phyloP scores from a whole-genome alignment of 2,113 vertebrate species.

The Amphiprion ocellaris region DNA sequence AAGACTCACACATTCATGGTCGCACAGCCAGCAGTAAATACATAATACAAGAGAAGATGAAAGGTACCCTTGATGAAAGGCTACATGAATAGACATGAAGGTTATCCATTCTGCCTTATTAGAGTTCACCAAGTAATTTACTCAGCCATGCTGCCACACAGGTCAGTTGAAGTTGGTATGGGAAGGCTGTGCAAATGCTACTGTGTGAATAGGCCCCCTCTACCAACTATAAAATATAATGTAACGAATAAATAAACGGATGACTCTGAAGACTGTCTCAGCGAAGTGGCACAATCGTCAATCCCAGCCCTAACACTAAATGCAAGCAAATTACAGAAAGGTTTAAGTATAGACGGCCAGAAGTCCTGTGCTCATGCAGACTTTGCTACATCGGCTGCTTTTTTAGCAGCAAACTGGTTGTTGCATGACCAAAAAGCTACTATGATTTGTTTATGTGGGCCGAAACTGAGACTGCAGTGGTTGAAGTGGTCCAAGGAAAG shows the following conservation, averaged over 20 bases:
- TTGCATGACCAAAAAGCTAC: constrained; percentile 47
- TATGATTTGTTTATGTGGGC: constrained; percentile 58
- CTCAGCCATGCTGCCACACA: constrained; percentile 47
- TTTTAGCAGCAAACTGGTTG: constrained; percentile 20
- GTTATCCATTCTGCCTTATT: constrained; percentile 66
- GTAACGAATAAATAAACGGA: constrained; percentile 29
- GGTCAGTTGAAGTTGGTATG: constrained; percentile 52
- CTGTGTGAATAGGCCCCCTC: constrained; percentile 1
- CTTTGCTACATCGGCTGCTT: constrained; percentile 13
- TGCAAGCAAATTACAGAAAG: constrained; percentile 12
- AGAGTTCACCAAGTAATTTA: constrained; percentile 52
- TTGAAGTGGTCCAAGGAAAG: constrained; percentile 44
- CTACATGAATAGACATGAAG: constrained; percentile 60
- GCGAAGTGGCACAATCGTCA: constrained; percentile 32
- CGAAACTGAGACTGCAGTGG: constrained; percentile 54
- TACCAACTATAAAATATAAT: constrained; percentile 17
- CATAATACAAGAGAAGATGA: constrained; percentile 52
- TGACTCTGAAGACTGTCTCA: constrained; percentile 35
- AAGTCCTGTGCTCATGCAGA: not conserved
- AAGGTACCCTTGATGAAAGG: constrained; percentile 62
- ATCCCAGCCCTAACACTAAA: constrained; percentile 24
- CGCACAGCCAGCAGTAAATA: constrained; percentile 48
- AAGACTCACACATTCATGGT: constrained; percentile 31
- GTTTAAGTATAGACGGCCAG: constrained; percentile 15
- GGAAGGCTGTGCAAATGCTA: constrained; percentile 38